phyloP scores from a whole-genome alignment of 1,140 invertebrate genomes.

The Drosophila aff. region DNA sequence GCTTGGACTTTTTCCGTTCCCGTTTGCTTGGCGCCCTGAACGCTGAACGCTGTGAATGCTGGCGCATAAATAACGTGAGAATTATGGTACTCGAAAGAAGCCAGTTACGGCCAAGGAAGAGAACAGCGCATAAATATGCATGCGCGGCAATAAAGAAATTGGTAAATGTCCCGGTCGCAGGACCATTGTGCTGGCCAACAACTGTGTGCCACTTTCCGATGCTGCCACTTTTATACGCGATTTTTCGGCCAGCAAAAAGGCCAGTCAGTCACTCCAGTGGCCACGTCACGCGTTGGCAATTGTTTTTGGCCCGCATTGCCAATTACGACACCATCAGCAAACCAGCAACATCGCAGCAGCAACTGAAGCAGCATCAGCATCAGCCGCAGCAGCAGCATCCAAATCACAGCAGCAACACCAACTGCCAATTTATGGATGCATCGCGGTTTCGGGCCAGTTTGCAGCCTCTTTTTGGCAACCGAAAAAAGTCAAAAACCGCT shows the following conservation, averaged over 20 bases:
- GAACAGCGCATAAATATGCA: constrained; percentile 72
- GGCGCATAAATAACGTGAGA: constrained; percentile 80
- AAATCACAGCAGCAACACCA: constrained; percentile 27
- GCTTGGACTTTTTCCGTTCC: constrained; percentile 19
- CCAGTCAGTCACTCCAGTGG: constrained; percentile 49
- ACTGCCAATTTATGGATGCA: constrained; percentile 74
- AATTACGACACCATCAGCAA: constrained; percentile 75
- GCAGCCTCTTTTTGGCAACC: constrained; percentile 57
- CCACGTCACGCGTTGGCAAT: constrained; percentile 75
- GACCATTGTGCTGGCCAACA: constrained; percentile 52
- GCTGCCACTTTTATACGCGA: constrained; percentile 37
- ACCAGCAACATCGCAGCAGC: constrained; percentile 22
- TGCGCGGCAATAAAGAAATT: constrained; percentile 78
- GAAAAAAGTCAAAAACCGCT: constrained; percentile 63
- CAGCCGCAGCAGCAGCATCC: constrained; percentile 27
- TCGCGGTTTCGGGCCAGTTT: constrained; percentile 52
- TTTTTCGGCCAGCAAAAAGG: constrained; percentile 43
- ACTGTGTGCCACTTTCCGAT: constrained; percentile 60
- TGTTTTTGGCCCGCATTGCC: constrained; percentile 77
- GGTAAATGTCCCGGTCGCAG: constrained; percentile 71
- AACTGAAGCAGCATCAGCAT: constrained; percentile 7
- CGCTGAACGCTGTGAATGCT: constrained; percentile 53
- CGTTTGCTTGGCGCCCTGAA: constrained; percentile 68
- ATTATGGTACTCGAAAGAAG: constrained; percentile 65
- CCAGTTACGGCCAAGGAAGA: constrained; percentile 48